phyloP scores from a whole-genome alignment of 2,797 vertebrate genomes.

The Dermochelys coriacea region DNA sequence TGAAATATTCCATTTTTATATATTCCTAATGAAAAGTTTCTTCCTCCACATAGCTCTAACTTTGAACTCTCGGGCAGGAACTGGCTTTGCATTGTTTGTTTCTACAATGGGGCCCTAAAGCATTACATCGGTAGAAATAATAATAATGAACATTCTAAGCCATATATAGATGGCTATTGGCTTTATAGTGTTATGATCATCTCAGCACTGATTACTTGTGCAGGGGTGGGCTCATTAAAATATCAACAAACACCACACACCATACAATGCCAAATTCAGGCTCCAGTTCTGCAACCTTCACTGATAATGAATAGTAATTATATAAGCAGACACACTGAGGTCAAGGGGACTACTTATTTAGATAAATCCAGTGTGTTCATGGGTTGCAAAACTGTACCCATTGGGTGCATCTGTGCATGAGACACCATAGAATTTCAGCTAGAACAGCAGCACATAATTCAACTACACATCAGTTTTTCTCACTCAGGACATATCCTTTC shows the following conservation, averaged over 20 bases:
- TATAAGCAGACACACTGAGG: neutral
- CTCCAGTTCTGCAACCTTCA: neutral
- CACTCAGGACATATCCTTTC: neutral
- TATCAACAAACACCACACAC: neutral
- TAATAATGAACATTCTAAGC: neutral
- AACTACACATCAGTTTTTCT: neutral
- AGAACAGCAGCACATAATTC: neutral
- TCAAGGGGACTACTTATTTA: neutral
- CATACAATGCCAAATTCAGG: neutral
- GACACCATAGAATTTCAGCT: neutral
- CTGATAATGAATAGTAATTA: neutral
- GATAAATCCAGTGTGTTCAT: too few relatives aligned
- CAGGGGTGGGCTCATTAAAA: neutral
- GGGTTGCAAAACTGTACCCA: neutral
- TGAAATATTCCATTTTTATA: neutral
- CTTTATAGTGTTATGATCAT: neutral
- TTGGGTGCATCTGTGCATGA: neutral
- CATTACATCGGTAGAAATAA: neutral
- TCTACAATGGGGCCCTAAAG: neutral
- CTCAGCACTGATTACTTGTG: neutral
- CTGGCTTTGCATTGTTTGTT: neutral
- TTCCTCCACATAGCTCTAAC: neutral
- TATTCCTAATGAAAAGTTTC: neutral
- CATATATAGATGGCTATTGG: neutral
- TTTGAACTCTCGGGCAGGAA: neutral